Conservation (phyloP, 2,797 vertebrate genomes). For the Diglossa cyanea region DNA sequence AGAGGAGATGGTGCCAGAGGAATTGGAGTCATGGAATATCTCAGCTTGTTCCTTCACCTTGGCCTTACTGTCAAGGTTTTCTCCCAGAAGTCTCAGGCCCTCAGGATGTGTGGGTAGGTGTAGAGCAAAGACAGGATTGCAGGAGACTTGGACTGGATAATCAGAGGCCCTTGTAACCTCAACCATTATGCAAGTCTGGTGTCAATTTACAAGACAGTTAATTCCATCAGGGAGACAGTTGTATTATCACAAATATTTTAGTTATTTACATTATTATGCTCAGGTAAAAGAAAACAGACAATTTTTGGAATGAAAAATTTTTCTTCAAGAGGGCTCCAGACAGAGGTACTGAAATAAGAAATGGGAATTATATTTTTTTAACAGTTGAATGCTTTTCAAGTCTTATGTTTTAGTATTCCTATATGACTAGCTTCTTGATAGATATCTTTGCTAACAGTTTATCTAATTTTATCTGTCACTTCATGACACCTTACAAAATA, state of each 20-base stretch:
- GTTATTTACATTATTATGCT: not conserved
- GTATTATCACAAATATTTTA: not conserved
- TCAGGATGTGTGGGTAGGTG: accelerated
- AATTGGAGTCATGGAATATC: not conserved
- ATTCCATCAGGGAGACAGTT: not conserved
- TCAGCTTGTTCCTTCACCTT: not conserved
- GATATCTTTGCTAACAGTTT: not conserved
- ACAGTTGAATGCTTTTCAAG: not conserved
- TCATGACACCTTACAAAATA: not conserved
- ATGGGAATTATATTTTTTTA: not conserved
- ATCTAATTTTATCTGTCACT: not conserved
- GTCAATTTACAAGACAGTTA: not conserved
- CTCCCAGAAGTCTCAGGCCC: not conserved
- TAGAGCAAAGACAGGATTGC: not conserved
- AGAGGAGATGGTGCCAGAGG: not conserved
- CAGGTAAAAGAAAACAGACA: not conserved
- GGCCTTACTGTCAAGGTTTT: not conserved
- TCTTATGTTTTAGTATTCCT: not conserved
- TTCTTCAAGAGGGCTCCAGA: not conserved
- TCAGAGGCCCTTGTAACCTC: not conserved
- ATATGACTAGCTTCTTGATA: not conserved
- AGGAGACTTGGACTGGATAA: not conserved
- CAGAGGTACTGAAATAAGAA: not conserved
- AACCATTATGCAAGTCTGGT: not conserved
- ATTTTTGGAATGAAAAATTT: not conserved